These are phyloP conservation scores for Enteromius paludinosus DNA, from an alignment of 2,797 vertebrate genomes.

Conservation along the genomic window DNA sequence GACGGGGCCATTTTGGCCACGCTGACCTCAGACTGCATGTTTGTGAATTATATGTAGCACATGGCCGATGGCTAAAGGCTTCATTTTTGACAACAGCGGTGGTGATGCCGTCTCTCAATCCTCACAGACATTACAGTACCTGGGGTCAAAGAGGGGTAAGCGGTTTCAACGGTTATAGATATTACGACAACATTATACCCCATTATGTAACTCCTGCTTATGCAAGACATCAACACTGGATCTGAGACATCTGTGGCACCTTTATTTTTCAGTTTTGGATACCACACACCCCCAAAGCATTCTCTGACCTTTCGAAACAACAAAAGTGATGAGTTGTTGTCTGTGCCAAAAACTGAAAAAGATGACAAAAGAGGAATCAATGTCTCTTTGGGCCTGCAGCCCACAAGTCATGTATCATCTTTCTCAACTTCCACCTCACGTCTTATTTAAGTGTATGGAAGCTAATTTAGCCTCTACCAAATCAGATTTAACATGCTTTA, in stretches of 20 bases:
- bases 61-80: constrained; percentile 46
- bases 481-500: not conserved
- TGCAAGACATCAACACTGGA: constrained; percentile 7
- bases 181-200: constrained; percentile 7
- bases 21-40: constrained; percentile 45
- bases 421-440: not conserved
- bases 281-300: constrained; percentile 13
- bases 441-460: not conserved
- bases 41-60: constrained; percentile 59
- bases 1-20: constrained; percentile 58
- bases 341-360: constrained; percentile 8
- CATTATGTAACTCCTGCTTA: constrained; percentile 53
- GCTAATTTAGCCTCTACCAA: not conserved
- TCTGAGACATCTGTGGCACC: constrained; percentile 28
- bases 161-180: constrained; percentile 57
- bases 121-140: constrained; percentile 48
- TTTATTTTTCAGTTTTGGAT: constrained; percentile 39
- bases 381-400: not conserved
- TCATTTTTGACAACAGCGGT: constrained; percentile 42
- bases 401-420: not conserved
- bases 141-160: constrained; percentile 31
- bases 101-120: constrained; percentile 29
- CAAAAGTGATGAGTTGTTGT: constrained; percentile 10
- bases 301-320: constrained; percentile 35
- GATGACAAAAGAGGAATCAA: not conserved